Conservation (phyloP, 1,140 invertebrate species). For the Latrodectus geometricus region DNA sequence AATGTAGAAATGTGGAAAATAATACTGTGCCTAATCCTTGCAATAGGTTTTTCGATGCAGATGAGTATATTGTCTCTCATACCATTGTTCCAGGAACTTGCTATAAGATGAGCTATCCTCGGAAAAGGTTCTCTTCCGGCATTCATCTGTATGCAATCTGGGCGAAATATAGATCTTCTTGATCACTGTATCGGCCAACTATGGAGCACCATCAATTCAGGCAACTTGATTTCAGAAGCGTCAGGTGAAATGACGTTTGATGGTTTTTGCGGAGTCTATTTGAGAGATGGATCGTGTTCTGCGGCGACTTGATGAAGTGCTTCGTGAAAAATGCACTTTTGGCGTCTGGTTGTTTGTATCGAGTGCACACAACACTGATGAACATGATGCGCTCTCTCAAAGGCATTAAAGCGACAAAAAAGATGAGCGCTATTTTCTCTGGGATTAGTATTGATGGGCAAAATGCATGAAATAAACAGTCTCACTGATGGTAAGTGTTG, state of each 20-base stretch:
- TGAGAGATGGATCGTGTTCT: conserved; percentile 33
- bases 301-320: conserved; percentile 39
- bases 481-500: background rate
- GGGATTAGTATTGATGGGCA: conserved; percentile 34
- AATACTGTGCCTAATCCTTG: too few relatives aligned
- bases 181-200: conserved; percentile 43
- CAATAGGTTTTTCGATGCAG: too few relatives aligned
- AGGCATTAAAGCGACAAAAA: conserved; percentile 43
- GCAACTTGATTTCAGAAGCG: conserved; percentile 51
- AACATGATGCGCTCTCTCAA: conserved; percentile 33
- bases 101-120: background rate
- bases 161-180: conserved; percentile 28
- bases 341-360: conserved; percentile 17
- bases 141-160: conserved; percentile 52
- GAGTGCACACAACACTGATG: conserved; percentile 21
- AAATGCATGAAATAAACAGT: background rate
- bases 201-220: conserved; percentile 45
- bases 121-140: conserved; percentile 42
- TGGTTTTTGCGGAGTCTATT: conserved; percentile 35
- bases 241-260: conserved; percentile 57
- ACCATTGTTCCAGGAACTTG: too few relatives aligned
- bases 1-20: too few relatives aligned
- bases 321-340: background rate
- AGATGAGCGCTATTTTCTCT: conserved; percentile 8
- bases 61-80: too few relatives aligned